Evolutionary conservation across 2,113 vertebrate species (phyloP).

Genomic region (Lepidothrix coronata): DNA sequence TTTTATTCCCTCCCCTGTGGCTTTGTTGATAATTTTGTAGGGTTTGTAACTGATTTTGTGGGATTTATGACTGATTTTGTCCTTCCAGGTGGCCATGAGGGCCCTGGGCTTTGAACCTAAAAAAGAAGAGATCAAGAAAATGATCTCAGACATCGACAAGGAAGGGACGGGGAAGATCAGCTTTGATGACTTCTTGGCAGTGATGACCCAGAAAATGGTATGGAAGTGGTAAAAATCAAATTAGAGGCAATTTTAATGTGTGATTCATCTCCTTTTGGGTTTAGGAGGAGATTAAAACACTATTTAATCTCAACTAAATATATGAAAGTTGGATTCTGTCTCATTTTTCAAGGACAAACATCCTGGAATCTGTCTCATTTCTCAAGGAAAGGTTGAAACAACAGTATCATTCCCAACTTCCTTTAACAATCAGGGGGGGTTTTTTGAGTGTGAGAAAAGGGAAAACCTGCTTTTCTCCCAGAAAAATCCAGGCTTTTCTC

Average conservation of each 20-base stretch:
- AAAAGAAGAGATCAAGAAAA: slow-evolving; percentile 94
- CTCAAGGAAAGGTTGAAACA: neutral
- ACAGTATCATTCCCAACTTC: neutral
- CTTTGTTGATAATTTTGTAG: neutral
- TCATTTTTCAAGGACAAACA: neutral
- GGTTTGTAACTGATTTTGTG: neutral
- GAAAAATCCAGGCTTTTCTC: neutral
- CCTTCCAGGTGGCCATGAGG: slow-evolving; percentile 88
- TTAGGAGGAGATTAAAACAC: neutral
- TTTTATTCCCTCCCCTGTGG: fast-evolving
- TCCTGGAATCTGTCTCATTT: neutral
- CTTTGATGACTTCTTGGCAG: slow-evolving; percentile 84
- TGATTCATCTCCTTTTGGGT: neutral
- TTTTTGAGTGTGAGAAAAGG: neutral
- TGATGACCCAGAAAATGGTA: slow-evolving; percentile 97
- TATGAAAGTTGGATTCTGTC: neutral
- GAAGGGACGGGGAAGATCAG: slow-evolving; percentile 89
- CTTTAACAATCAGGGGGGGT: neutral
- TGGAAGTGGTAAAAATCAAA: neutral
- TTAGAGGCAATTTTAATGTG: neutral
- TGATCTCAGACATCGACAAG: slow-evolving; percentile 87
- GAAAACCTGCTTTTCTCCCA: neutral
- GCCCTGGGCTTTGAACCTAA: slow-evolving; percentile 93
- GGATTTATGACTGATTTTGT: neutral
- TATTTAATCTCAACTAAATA: neutral